Conservation (phyloP, 2,797 vertebrate genomes). For the Anisognathus igniventris region DNA sequence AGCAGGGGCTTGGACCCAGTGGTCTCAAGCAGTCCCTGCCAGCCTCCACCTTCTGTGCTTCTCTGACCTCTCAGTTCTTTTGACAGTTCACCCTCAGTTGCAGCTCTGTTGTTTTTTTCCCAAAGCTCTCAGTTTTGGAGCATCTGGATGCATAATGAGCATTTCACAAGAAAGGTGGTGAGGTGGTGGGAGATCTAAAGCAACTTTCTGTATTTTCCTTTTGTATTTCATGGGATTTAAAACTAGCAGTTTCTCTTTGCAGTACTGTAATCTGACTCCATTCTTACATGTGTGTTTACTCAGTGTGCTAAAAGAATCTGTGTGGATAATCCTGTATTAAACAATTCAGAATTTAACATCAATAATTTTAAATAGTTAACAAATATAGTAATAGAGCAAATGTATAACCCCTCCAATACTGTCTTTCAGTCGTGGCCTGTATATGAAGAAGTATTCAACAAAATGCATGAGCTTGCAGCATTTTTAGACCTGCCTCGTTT, state of each 20-base stretch:
- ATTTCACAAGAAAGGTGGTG: background rate
- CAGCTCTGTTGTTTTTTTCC: rapidly evolving
- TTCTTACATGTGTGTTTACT: background rate
- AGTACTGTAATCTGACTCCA: background rate
- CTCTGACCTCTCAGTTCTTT: background rate
- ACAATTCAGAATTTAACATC: background rate
- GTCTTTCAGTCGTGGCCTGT: slow-evolving; percentile 79
- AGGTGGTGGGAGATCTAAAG: background rate
- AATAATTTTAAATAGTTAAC: background rate
- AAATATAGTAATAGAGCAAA: background rate
- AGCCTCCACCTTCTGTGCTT: background rate
- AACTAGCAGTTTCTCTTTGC: background rate
- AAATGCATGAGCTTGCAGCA: slow-evolving; percentile 69
- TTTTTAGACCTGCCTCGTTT: slow-evolving; percentile 85
- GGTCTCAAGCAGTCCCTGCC: background rate
- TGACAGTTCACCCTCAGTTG: background rate
- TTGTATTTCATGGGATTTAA: background rate
- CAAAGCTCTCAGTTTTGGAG: background rate
- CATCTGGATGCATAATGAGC: background rate
- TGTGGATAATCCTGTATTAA: background rate
- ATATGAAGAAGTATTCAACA: slow-evolving; percentile 73
- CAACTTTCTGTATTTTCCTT: background rate
- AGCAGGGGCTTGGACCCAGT: background rate
- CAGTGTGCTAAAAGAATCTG: background rate
- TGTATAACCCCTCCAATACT: background rate